Evolutionary conservation across 1,140 invertebrate genomes (phyloP).

Genomic region (Teleogryllus occipitalis): DNA sequence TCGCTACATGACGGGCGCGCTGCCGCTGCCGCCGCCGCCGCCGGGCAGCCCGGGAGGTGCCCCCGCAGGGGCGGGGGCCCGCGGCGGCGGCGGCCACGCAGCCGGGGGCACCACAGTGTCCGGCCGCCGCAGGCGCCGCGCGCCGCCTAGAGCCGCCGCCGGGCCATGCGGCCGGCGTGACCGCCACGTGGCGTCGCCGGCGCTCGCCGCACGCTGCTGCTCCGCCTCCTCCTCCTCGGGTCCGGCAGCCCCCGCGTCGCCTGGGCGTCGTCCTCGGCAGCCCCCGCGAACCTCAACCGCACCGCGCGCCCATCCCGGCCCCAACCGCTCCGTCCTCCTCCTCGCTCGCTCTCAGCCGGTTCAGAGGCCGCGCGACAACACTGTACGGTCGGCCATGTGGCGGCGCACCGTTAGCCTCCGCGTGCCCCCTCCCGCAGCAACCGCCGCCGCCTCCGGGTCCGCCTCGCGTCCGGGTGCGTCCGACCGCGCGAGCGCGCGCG

Average conservation of each 20-base stretch:
- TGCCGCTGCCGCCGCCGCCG: neutral
- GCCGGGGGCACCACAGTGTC: neutral
- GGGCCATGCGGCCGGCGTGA: neutral
- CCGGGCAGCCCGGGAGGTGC: constrained; percentile 26
- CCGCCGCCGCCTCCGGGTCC: no score
- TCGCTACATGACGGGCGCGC: neutral
- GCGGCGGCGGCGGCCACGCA: constrained; percentile 1
- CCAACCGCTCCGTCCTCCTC: no score
- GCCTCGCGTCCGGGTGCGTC: no score
- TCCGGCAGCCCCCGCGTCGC: neutral
- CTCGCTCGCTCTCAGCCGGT: neutral
- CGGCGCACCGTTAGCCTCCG: neutral
- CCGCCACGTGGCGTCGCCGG: neutral
- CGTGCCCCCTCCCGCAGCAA: neutral
- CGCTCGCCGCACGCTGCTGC: neutral
- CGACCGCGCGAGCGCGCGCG: no score
- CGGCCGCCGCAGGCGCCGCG: neutral
- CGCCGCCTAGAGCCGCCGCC: neutral
- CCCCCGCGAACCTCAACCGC: neutral
- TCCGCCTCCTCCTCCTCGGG: neutral
- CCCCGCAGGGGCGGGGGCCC: constrained; percentile 31
- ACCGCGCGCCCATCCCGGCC: neutral
- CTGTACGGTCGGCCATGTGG: neutral
- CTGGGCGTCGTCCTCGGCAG: neutral
- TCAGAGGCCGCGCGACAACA: neutral